These are phyloP conservation scores for Bombus consobrinus DNA, from an alignment of 1,140 invertebrate species.

Conservation along the genomic window DNA sequence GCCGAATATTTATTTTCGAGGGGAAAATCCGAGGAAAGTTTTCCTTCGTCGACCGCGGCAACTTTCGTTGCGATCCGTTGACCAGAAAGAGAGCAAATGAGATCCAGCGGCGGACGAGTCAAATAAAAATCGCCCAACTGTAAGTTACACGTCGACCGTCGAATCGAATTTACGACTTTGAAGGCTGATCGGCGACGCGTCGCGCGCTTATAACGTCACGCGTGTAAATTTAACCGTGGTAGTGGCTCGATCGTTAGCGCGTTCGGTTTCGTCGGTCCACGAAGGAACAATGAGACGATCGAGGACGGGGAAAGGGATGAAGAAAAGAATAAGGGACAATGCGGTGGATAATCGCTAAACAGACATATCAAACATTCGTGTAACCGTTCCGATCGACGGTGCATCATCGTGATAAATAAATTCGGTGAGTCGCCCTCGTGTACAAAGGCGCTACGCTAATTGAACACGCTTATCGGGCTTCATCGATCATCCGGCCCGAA, in stretches of 20 bases:
- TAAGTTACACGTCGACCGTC: not conserved
- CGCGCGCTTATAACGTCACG: not conserved
- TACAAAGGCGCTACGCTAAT: constrained; percentile 63
- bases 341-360: constrained; percentile 25
- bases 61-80: constrained; percentile 23
- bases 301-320: not conserved
- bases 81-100: constrained; percentile 11
- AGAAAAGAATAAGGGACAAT: not conserved
- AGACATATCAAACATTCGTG: constrained; percentile 44
- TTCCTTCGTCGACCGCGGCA: constrained; percentile 4
- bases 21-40: constrained; percentile 22
- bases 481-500: constrained; percentile 57
- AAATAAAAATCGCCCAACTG: constrained; percentile 38
- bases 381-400: constrained; percentile 23
- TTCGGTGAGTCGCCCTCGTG: constrained; percentile 48
- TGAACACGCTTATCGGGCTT: constrained; percentile 64
- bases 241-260: not conserved
- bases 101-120: not conserved
- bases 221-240: constrained; percentile 13
- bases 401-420: constrained; percentile 59
- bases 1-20: constrained; percentile 48
- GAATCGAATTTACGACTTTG: constrained; percentile 16
- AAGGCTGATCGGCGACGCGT: not conserved
- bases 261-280: not conserved
- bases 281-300: not conserved